Evolutionary conservation across 1,140 invertebrate species (phyloP).

Genomic region (Teleopsis dalmanni): DNA sequence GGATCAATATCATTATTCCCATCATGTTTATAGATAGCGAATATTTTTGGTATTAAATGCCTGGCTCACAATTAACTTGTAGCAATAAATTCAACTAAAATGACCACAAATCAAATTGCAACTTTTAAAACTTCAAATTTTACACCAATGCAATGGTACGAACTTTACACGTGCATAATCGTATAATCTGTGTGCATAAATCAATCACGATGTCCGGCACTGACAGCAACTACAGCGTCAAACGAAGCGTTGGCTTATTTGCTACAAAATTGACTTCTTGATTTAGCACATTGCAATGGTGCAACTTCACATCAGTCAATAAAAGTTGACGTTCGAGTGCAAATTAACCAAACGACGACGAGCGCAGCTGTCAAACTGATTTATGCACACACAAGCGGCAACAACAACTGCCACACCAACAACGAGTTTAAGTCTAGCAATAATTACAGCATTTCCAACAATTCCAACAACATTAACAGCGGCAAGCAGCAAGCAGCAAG

Average conservation of each 20-base stretch:
- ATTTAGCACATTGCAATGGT: neutral
- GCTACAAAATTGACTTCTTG: conserved; percentile 3
- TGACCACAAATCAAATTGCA: too few species aligned
- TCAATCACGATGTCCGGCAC: too few species aligned
- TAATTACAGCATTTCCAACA: conserved; percentile 1
- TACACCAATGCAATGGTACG: too few species aligned
- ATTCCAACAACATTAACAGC: neutral
- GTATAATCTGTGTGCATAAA: too few species aligned
- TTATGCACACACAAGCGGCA: conserved; percentile 4
- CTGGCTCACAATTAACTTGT: too few species aligned
- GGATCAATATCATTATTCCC: too few species aligned
- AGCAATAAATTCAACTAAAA: too few species aligned
- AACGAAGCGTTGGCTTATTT: neutral
- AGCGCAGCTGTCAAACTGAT: conserved; percentile 12
- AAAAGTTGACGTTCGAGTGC: conserved; percentile 11
- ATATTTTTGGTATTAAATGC: too few species aligned
- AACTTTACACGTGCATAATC: too few species aligned
- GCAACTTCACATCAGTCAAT: conserved; percentile 9
- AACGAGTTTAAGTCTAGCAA: conserved; percentile 1
- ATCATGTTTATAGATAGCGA: too few species aligned
- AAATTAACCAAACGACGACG: conserved; percentile 9
- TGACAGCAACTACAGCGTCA: neutral
- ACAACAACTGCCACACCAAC: too few species aligned
- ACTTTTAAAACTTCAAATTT: too few species aligned
- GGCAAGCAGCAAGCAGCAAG: neutral